These are phyloP conservation scores for Eciton burchellii DNA, from an alignment of 1,140 invertebrate genomes.

Conservation along the genomic window DNA sequence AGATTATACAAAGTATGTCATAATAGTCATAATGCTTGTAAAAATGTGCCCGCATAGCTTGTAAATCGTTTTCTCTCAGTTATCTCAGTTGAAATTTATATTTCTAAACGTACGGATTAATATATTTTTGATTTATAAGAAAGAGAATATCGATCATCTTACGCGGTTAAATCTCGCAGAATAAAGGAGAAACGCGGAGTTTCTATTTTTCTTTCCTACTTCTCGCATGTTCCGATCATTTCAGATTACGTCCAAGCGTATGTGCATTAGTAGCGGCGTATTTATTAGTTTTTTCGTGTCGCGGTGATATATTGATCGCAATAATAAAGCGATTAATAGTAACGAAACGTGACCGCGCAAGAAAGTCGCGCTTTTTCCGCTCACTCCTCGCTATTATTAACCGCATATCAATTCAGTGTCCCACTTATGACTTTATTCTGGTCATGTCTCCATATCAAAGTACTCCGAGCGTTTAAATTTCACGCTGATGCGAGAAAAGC, in stretches of 20 bases:
- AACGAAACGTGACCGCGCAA: slow-evolving; percentile 25
- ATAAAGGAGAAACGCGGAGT: neutral
- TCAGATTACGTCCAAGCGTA: neutral
- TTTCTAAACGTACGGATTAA: neutral
- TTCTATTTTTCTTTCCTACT: neutral
- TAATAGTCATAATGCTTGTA: neutral
- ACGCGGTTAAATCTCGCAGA: neutral
- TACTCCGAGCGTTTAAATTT: neutral
- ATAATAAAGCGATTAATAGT: slow-evolving; percentile 52
- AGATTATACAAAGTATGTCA: slow-evolving; percentile 21
- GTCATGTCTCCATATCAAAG: neutral
- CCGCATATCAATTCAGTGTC: slow-evolving; percentile 41
- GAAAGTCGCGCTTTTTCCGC: too few relatives aligned
- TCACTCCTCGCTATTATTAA: slow-evolving; percentile 58
- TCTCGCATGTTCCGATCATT: slow-evolving; percentile 1
- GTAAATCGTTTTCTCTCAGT: neutral
- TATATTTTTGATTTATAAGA: slow-evolving; percentile 1
- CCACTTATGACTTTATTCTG: slow-evolving; percentile 50
- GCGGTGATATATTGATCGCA: slow-evolving; percentile 24
- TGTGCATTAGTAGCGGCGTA: neutral
- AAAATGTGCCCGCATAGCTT: slow-evolving; percentile 15
- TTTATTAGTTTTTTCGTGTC: slow-evolving; percentile 31
- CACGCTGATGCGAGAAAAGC: neutral
- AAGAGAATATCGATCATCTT: neutral
- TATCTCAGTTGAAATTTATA: neutral